These are phyloP conservation scores for Myotis davidii DNA, from an alignment of 2,113 vertebrate species.

Conservation along the genomic window DNA sequence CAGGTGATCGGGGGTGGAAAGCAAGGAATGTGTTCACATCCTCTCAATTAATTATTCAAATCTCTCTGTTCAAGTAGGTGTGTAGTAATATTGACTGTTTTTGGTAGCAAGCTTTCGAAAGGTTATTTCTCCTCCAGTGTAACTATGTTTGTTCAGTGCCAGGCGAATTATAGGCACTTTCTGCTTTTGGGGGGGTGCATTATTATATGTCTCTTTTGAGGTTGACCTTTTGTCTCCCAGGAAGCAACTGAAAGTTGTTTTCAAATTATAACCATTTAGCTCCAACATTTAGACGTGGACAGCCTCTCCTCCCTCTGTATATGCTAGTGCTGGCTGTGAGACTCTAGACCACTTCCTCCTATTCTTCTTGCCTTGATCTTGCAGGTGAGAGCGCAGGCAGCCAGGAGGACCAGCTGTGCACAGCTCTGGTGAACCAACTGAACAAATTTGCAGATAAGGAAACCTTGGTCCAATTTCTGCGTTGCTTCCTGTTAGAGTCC, in stretches of 20 bases:
- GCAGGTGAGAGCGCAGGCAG: constrained; percentile 93
- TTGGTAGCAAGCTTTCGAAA: neutral
- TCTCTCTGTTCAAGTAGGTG: neutral
- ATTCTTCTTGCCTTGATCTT: neutral
- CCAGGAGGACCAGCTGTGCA: constrained; percentile 98
- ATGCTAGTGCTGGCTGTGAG: neutral
- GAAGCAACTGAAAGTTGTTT: constrained; percentile 5
- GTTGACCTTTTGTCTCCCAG: neutral
- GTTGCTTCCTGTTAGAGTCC: constrained; percentile 97
- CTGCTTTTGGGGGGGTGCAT: neutral
- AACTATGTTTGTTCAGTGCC: neutral
- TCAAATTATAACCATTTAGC: neutral
- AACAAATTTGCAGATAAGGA: constrained; percentile 99
- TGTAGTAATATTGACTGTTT: neutral
- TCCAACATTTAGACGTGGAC: neutral
- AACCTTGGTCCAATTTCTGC: constrained; percentile 97
- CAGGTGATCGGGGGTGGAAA: neutral
- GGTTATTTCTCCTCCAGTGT: neutral
- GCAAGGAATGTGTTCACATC: neutral
- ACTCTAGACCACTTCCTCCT: neutral
- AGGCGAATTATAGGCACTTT: neutral
- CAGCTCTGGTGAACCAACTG: constrained; percentile 96
- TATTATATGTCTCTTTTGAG: neutral
- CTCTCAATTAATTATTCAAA: neutral
- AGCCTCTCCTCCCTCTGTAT: neutral